phyloP scores from a whole-genome alignment of 2,113 vertebrate species.

The Calonectris borealis region DNA sequence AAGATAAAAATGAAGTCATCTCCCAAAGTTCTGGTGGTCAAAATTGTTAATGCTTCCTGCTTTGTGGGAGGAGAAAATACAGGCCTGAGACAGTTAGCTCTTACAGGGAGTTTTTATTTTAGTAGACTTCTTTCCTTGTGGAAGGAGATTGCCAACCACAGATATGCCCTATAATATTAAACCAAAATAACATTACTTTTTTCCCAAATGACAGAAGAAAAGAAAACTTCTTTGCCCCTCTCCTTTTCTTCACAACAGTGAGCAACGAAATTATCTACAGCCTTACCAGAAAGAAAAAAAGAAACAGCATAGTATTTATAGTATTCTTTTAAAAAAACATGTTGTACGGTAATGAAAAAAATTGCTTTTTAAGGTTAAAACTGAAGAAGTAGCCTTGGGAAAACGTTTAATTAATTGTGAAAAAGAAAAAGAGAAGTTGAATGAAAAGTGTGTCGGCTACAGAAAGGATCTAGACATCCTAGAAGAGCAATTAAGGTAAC shows the following conservation, averaged over 20 bases:
- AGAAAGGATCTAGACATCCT: slow-evolving; percentile 76
- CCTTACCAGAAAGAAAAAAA: not conserved
- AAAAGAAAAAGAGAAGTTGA: slow-evolving; percentile 81
- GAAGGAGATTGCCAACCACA: not conserved
- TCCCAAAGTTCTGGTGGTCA: not conserved
- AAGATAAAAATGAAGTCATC: not conserved
- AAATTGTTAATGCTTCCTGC: not conserved
- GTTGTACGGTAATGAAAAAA: slow-evolving; percentile 12
- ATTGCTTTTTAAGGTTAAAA: slow-evolving; percentile 79
- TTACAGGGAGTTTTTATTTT: not conserved
- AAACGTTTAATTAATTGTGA: slow-evolving; percentile 79
- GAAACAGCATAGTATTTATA: not conserved
- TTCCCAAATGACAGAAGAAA: not conserved
- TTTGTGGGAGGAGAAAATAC: not conserved
- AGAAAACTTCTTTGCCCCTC: not conserved
- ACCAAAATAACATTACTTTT: not conserved
- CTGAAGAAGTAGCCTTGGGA: slow-evolving; percentile 80
- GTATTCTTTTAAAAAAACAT: not conserved
- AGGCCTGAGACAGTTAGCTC: not conserved
- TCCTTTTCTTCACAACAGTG: not conserved
- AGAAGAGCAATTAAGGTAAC: slow-evolving; percentile 80
- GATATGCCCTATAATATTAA: not conserved
- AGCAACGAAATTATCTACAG: not conserved
- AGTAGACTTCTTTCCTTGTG: not conserved
- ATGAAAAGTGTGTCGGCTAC: slow-evolving; percentile 75